Conservation (phyloP, 2,888 invertebrate species). For the Dryomyza anilis region DNA sequence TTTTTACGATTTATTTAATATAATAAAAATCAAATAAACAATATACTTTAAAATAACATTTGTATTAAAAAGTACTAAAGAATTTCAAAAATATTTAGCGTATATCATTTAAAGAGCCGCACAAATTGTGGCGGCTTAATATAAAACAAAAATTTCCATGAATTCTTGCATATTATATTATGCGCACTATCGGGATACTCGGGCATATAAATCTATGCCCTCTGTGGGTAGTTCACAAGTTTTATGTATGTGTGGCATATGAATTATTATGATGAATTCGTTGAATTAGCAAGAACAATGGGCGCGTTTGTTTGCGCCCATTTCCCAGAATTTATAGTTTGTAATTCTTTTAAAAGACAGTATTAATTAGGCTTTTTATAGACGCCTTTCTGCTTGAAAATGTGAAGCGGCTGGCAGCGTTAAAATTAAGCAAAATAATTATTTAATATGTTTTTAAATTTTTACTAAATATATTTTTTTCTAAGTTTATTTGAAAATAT, state of each 20-base stretch:
- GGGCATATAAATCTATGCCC: no score
- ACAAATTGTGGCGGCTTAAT: not conserved
- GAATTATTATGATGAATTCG: conserved; percentile 22
- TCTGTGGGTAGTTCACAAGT: no score
- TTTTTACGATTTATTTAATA: no score
- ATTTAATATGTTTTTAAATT: no score
- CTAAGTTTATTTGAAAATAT: no score
- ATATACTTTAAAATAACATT: no score
- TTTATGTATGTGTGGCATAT: not conserved
- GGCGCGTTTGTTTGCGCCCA: conserved; percentile 55
- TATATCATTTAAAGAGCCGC: not conserved
- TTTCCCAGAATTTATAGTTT: conserved; percentile 62
- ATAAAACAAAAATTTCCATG: not conserved
- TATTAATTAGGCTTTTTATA: conserved; percentile 61
- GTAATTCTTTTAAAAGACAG: conserved; percentile 55
- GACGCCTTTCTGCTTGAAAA: conserved; percentile 35
- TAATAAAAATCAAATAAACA: no score
- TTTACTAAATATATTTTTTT: no score
- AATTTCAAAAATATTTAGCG: no score
- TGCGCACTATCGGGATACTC: not conserved
- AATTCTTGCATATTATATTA: not conserved
- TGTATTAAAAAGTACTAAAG: no score
- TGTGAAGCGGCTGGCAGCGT: conserved; percentile 25
- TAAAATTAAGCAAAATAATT: no score
- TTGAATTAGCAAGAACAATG: conserved; percentile 45